Evolutionary conservation across 2,113 vertebrate genomes (phyloP).

Genomic region (Gadus macrocephalus): DNA sequence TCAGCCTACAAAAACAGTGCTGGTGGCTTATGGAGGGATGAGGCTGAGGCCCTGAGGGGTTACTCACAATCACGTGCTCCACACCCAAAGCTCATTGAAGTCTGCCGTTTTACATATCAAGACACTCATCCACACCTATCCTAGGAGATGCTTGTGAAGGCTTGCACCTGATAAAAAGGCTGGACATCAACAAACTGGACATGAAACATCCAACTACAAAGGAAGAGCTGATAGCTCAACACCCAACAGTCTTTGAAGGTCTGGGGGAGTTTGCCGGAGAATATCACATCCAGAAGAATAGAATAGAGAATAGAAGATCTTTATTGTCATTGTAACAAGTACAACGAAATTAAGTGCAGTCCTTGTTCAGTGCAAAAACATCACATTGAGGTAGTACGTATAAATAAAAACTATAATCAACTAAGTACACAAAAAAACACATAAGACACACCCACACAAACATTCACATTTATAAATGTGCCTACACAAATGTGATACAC

Average conservation of each 20-base stretch:
- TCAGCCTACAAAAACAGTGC: background rate
- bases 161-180: background rate
- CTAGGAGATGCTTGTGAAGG: constrained; percentile 8
- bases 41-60: background rate
- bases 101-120: background rate
- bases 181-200: background rate
- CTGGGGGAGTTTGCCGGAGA: background rate
- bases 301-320: no score
- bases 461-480: background rate
- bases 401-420: no score
- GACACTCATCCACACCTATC: background rate
- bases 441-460: background rate
- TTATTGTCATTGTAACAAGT: no score
- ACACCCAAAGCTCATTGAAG: background rate
- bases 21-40: constrained; percentile 4
- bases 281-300: background rate
- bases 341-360: no score
- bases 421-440: no score
- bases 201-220: constrained; percentile 1
- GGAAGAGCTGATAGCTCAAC: background rate
- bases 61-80: background rate
- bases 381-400: no score
- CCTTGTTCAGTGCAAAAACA: no score
- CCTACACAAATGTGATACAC: background rate
- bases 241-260: constrained; percentile 7